Percentiles rank a stretch among this genome's conserved stretches.
These are phyloP conservation scores for Diploptera punctata DNA, from an alignment of 2,888 invertebrate species.

Conservation along the genomic window DNA sequence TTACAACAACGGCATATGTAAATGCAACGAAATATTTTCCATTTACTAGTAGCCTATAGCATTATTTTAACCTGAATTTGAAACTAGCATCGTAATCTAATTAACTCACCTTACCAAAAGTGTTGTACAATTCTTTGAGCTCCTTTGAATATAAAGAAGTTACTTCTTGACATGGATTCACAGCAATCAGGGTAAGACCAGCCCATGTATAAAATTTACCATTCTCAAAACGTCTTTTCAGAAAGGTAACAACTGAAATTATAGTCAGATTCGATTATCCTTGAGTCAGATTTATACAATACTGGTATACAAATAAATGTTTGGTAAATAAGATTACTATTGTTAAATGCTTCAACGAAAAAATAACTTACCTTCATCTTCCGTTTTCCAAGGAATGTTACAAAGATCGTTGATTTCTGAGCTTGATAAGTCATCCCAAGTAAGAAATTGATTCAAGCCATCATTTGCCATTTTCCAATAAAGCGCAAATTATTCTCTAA, in stretches of 20 bases:
- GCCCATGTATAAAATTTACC: slow-evolving; percentile 56
- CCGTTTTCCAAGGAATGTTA: slow-evolving; percentile 18
- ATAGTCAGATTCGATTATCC: slow-evolving; percentile 29
- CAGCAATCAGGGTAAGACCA: slow-evolving; percentile 53
- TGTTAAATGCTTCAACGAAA: too few species aligned
- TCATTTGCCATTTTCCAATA: too few species aligned
- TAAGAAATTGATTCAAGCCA: too few species aligned
- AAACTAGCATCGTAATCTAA: too few species aligned
- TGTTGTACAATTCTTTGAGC: slow-evolving; percentile 39
- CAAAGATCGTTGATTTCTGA: slow-evolving; percentile 12
- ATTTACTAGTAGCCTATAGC: too few species aligned
- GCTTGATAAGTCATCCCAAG: background rate
- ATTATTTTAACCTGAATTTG: too few species aligned
- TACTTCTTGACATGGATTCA: slow-evolving; percentile 51
- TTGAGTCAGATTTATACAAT: too few species aligned
- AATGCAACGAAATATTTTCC: too few species aligned
- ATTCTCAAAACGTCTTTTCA: slow-evolving; percentile 50
- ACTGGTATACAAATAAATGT: too few species aligned
- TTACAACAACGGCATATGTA: too few species aligned
- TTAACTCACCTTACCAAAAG: slow-evolving; percentile 34
- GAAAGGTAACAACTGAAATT: slow-evolving; percentile 51
- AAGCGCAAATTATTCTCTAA: too few species aligned
- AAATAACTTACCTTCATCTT: slow-evolving; percentile 26
- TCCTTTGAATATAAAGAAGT: slow-evolving; percentile 45
- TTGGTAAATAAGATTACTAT: too few species aligned